These are phyloP conservation scores for Rhinolophus ferrumequinum DNA, from an alignment of 2,113 vertebrate genomes.

Conservation along the genomic window DNA sequence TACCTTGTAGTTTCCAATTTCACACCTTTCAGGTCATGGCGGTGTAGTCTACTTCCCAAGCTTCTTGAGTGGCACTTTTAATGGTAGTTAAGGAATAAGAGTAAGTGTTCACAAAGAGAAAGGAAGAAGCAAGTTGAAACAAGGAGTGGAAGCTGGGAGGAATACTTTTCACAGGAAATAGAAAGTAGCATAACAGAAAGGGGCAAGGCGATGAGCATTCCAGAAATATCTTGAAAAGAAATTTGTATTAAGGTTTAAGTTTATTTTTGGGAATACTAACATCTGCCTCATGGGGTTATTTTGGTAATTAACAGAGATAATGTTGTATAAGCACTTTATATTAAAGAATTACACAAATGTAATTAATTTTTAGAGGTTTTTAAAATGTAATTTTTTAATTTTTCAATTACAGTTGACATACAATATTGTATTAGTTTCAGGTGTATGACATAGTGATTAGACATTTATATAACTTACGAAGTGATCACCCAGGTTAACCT, in stretches of 20 bases:
- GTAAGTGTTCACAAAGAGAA: not conserved
- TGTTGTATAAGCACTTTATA: not conserved
- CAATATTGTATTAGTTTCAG: too few species aligned
- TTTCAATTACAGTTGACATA: too few species aligned
- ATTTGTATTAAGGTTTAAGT: slow-evolving; percentile 21
- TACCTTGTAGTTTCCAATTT: slow-evolving; percentile 32
- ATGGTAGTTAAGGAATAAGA: slow-evolving; percentile 3
- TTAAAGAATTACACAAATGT: not conserved
- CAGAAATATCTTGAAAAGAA: not conserved
- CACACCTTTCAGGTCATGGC: not conserved
- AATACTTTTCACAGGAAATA: not conserved
- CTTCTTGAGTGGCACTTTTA: not conserved
- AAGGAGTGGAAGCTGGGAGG: not conserved
- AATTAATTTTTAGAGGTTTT: not conserved
- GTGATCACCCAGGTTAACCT: too few species aligned
- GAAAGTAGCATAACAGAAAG: not conserved
- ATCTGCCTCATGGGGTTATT: not conserved
- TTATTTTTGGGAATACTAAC: not conserved
- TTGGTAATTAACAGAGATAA: not conserved
- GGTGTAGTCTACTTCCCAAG: not conserved
- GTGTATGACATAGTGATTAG: too few species aligned
- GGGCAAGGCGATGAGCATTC: not conserved
- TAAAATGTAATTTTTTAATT: too few species aligned
- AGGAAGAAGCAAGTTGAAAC: not conserved
- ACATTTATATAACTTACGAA: too few species aligned